Conservation (phyloP, 2,113 vertebrate species). For the Siphamia tubifer region DNA sequence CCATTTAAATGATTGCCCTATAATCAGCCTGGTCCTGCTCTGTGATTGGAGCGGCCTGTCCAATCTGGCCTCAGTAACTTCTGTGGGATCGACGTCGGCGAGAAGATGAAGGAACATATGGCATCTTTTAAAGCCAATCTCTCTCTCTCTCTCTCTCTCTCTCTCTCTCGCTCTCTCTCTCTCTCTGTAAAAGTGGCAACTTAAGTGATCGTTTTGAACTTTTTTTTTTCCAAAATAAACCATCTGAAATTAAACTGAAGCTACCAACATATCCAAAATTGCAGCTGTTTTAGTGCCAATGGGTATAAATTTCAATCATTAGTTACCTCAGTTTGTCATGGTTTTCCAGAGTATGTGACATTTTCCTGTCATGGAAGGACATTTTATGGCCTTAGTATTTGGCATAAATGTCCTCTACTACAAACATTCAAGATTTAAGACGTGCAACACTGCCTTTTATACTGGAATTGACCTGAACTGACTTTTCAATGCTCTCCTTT, state of each 20-base stretch:
- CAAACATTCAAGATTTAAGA: not conserved
- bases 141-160: not conserved
- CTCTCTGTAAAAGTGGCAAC: not conserved
- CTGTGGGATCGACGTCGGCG: slow-evolving; percentile 7
- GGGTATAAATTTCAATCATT: not conserved
- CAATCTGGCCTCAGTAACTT: slow-evolving; percentile 29
- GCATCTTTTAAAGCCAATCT: slow-evolving; percentile 24
- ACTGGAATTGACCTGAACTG: not conserved
- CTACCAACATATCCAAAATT: not conserved
- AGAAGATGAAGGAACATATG: slow-evolving; percentile 22
- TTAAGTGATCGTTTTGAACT: slow-evolving; percentile 2
- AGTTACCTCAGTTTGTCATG: not conserved
- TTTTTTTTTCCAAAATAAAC: not conserved
- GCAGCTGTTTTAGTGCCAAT: not conserved
- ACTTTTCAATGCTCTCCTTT: too few relatives aligned
- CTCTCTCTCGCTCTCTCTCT: too few relatives aligned
- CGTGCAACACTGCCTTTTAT: not conserved
- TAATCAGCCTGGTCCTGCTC: slow-evolving; percentile 62
- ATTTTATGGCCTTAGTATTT: not conserved
- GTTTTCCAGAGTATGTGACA: not conserved
- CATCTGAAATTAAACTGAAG: not conserved
- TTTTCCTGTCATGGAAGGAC: not conserved
- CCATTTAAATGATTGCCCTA: slow-evolving; percentile 54
- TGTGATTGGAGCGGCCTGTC: slow-evolving; percentile 57
- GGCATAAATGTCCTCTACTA: not conserved